phyloP scores from a whole-genome alignment of 2,113 vertebrate species.

The human (Homo sapiens) region DNA sequence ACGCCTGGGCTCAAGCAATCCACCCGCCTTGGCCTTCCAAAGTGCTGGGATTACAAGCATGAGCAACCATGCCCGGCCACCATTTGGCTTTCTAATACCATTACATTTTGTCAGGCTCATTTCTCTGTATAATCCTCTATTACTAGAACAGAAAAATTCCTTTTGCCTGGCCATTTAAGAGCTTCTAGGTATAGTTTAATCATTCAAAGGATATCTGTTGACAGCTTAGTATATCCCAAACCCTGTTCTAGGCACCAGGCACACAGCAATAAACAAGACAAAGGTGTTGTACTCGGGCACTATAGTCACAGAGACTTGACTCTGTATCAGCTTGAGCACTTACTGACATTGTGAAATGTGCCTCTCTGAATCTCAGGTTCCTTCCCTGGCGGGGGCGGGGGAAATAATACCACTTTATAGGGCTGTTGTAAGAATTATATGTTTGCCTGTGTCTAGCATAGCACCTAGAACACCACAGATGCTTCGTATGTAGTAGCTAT shows the following conservation, averaged over 20 bases:
- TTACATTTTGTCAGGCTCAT: conserved; percentile 48
- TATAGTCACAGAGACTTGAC: not conserved
- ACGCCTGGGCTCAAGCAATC: too few species aligned
- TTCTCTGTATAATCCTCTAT: conserved; percentile 64
- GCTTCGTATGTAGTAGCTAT: not conserved
- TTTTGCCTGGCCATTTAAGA: conserved; percentile 3
- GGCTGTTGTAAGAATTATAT: not conserved
- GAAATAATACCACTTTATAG: not conserved
- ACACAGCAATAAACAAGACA: conserved; percentile 49
- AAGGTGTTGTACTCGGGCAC: not conserved
- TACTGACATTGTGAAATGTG: not conserved
- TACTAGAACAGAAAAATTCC: conserved; percentile 46
- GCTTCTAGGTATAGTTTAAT: conserved; percentile 31
- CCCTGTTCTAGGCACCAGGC: not conserved
- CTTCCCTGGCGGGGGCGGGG: not conserved
- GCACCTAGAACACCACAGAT: not conserved
- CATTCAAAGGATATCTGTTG: not conserved
- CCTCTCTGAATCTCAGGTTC: not conserved
- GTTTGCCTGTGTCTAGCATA: not conserved
- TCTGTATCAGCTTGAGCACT: not conserved
- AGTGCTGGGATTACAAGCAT: too few species aligned
- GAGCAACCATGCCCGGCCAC: too few species aligned
- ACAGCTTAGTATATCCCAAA: not conserved
- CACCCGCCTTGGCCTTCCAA: too few species aligned
- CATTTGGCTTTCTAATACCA: conserved; percentile 70